A percentile compares a stretch with the other conserved stretches of the same genome.
phyloP scores from a whole-genome alignment of 1,140 invertebrate genomes.

The Pogonomyrmex californicus region DNA sequence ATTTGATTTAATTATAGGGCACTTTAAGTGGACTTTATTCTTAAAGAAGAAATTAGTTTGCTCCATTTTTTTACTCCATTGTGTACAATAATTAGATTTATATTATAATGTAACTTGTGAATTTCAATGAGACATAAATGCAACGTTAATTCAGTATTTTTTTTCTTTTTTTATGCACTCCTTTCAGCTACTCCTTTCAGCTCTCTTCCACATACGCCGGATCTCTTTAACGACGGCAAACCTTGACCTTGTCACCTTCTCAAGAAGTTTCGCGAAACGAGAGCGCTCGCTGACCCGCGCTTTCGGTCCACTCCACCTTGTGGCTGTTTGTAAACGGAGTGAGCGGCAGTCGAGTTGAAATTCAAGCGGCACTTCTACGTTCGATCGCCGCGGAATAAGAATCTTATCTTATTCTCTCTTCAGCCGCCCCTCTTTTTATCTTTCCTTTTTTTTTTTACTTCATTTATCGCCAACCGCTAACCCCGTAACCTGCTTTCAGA shows the following conservation, averaged over 20 bases:
- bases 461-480: conserved; percentile 46
- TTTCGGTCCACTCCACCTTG: conserved; percentile 30
- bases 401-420: conserved; percentile 52
- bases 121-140: not conserved
- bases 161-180: too few relatives aligned
- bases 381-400: conserved; percentile 72
- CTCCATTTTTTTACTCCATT: not conserved
- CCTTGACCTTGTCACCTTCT: conserved; percentile 29
- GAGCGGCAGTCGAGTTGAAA: conserved; percentile 65
- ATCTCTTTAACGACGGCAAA: conserved; percentile 12
- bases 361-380: conserved; percentile 67
- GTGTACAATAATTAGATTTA: not conserved
- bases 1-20: not conserved
- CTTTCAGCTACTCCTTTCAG: not conserved
- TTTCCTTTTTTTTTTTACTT: conserved; percentile 31
- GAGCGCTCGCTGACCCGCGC: conserved; percentile 33
- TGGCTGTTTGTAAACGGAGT: conserved; percentile 37
- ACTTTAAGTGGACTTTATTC: not conserved
- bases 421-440: conserved; percentile 10
- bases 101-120: not conserved
- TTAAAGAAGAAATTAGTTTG: not conserved
- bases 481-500: conserved; percentile 72
- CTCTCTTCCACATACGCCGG: not conserved
- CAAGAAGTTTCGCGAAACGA: conserved; percentile 29
- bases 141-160: not conserved